Evolutionary conservation across 2,888 invertebrate species (phyloP), one percentile per base, ranked within the genome.

Genomic region (Subacronicta megacephala): DNA sequence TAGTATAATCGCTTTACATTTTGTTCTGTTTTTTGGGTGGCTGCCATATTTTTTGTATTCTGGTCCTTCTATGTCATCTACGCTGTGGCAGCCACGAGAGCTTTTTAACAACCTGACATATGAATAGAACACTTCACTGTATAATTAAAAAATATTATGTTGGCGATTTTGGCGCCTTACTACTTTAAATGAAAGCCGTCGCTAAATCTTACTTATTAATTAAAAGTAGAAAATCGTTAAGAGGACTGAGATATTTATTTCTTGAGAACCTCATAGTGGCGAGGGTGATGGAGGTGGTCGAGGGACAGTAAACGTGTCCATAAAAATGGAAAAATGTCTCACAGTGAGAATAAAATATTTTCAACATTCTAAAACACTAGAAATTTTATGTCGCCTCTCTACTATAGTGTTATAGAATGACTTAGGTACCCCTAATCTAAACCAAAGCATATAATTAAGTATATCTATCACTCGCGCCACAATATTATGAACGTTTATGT

Each of bases 121-220:
- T 62, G 50, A 62, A 59, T 53, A 43, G 58, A 46, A 52, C 35
- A 7, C 36, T 42, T 4, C 36, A 43, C 18, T 20, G 29, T 59
- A 46, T 46, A 46, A 69, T 56, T 56, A 59, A 62, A 66, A 61
- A 47, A 50, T 54, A 38, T 49, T 52, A 52, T 62, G 42, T 36
- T 12, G 1, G 16, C 33, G 10, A 42, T 49, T 55, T 53, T 41
- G 29, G 33, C 44, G 20, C n/a, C 13, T 16, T 15, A 59, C 13
- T 20, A 16, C 18, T 45, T 31, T 29, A 33, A n/a, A 10, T 20
- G 3, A 15, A 18, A 23, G 26, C 31, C 16, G n/a, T 6, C 6
- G n/a, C 3, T 1, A 3, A 15, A 45, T 36, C n/a, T 23, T 10
- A 17, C 13, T 13, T 10, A 36, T 26, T 36, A 45, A 45, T 45